Evolutionary conservation across 2,113 vertebrate genomes (phyloP), one percentile per base, ranked within the genome.

Genomic region (Hippolais icterina): DNA sequence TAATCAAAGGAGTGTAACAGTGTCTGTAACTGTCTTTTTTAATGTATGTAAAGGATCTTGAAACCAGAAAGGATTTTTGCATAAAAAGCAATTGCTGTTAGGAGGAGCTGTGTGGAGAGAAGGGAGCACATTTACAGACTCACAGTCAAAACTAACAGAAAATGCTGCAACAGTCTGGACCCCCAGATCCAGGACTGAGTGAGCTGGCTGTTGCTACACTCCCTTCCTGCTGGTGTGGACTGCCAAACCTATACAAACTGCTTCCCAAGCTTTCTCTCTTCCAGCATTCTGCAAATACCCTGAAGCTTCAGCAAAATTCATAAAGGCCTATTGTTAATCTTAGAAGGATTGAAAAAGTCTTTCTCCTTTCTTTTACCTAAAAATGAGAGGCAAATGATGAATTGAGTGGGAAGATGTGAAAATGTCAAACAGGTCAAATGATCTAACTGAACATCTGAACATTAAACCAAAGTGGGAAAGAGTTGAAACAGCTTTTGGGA

Each of bases 1-100:
- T 96, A 95, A 95, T 89, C 72, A 90, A 90, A 84, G 61, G 52
- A 92, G 49, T 81, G 41, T 84, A 92, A 84, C 82, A 56, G 69
- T 81, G 64, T 77, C 89, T 94, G 70, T 77, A 83, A 86, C 60
- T 75, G 42, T 87, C 66, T 83, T 72, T 79, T 80, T 90, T 93
- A 82, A 56, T 9, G 3, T 92, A 95, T 80, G 53, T 94, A 76
- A 84, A 95, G 31, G 72, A 92, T 87, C 79, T 92, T 7, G 3
- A 94, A 95, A 94, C 52, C 63, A 74, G 85, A 80, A 92, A 35
- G 66, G 52, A 56, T 74, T 90, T 96, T 81, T 85, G 71, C 82
- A 56, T 86, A 46, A 89, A 93, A 88, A 78, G 68, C 56, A 78
- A 50, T 74, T 90, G 83, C 86, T 83, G 39, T 89, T 90, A 83